Evolutionary conservation across 1,140 invertebrate species (phyloP), one percentile per base, ranked within the genome.

Genomic region (Solenopsis fugax): DNA sequence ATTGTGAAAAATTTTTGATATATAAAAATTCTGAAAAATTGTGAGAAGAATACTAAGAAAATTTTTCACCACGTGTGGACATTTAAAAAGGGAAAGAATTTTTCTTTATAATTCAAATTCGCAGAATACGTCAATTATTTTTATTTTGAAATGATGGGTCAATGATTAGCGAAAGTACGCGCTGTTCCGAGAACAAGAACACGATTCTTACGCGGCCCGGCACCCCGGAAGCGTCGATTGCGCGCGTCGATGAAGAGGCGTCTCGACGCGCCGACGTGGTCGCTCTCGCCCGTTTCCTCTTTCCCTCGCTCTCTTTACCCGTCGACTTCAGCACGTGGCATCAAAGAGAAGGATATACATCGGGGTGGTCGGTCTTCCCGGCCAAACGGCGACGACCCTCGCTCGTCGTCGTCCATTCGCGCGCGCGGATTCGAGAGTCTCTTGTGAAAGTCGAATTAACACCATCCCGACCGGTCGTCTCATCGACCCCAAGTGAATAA

Each of bases 251-350:
- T 37, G 64, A 24, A 71, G 64, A 71, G 64, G 77, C 76, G 78
- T 89, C 86, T 86, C 90, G 87, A 87, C 65, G 91, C 92, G 88
- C 90, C 91, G 92, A 89, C 92, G 92, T 92, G 72, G 87, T 90
- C 41, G 62, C 85, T 72, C 62, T n/a, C 71, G 12, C 18, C 34
- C 82, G 71, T 71, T 54, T 18, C 45, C 60, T 67, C 85, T 45
- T 69, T 81, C 78, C 87, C 48, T 54, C 71, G 77, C 64, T 45
- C 76, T 21, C 65, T 29, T 85, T 54, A 12, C 80, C 18, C 76
- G 85, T 88, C 45, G 87, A 86, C 88, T 92, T 76, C 84, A 93
- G 92, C 92, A 93, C 92, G 92, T 93, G 92, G 92, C 90, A 82
- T 91, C 89, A 88, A 92, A 91, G 87, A 88, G 86, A 89, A 89